Conservation (phyloP, 2,888 invertebrate species). For the Cremastinae sp. region DNA sequence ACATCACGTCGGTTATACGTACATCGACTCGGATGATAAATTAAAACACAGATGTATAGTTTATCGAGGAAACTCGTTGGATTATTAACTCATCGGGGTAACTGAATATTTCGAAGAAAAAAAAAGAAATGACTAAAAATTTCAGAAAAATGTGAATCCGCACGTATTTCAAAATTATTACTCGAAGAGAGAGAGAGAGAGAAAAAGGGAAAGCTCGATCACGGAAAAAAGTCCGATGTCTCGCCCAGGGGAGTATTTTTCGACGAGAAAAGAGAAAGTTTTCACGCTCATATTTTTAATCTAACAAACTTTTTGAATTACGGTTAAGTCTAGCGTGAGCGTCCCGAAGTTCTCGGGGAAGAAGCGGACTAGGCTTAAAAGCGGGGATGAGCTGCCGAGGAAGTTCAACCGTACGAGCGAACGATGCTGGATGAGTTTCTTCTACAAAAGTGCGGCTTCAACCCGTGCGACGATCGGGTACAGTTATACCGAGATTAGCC, state of each 20-base stretch:
- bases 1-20: too few relatives aligned
- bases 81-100: not conserved
- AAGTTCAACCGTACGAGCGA: conserved; percentile 3
- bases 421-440: conserved; percentile 26
- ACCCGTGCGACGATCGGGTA: conserved; percentile 25
- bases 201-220: conserved; percentile 55
- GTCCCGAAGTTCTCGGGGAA: conserved; percentile 48
- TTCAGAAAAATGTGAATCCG: too few relatives aligned
- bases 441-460: conserved; percentile 27
- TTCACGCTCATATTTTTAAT: conserved; percentile 74
- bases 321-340: conserved; percentile 62
- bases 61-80: not conserved
- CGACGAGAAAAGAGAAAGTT: conserved; percentile 50
- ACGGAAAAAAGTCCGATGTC: too few relatives aligned
- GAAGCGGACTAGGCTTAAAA: conserved; percentile 21
- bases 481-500: conserved; percentile 18
- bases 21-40: too few relatives aligned
- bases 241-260: conserved; percentile 24
- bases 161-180: too few relatives aligned
- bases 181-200: too few relatives aligned
- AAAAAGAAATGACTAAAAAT: too few relatives aligned
- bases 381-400: conserved; percentile 7
- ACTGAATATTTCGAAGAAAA: too few relatives aligned
- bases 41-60: too few relatives aligned
- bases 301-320: conserved; percentile 76